Conservation (phyloP, 2,113 vertebrate genomes). For the Clinocottus analis region DNA sequence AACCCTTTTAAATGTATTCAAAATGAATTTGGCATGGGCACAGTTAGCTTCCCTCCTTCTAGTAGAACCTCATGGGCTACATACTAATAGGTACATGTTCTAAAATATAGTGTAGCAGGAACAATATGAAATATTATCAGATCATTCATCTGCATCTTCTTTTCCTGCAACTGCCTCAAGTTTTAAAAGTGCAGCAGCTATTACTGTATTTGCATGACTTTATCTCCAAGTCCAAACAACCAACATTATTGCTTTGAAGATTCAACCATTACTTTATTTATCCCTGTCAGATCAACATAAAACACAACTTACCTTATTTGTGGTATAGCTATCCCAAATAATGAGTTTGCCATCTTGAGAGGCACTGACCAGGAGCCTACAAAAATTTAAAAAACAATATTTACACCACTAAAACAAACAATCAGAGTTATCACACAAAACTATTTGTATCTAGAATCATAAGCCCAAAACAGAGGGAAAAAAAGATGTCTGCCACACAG, state of each 20-base stretch:
- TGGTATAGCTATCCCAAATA: slow-evolving; percentile 99
- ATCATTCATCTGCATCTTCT: not conserved
- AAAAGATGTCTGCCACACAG: not conserved
- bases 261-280: not conserved
- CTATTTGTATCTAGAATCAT: slow-evolving; percentile 21
- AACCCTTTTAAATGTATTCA: slow-evolving; percentile 18
- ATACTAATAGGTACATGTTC: not conserved
- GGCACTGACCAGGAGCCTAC: slow-evolving; percentile 97
- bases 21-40: slow-evolving; percentile 6
- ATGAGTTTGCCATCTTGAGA: slow-evolving; percentile 99
- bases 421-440: not conserved
- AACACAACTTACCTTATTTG: slow-evolving; percentile 91
- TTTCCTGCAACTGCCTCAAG: not conserved
- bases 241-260: not conserved
- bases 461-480: not conserved
- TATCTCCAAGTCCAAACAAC: not conserved
- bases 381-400: slow-evolving; percentile 23
- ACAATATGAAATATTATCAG: slow-evolving; percentile 5
- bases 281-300: not conserved
- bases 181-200: not conserved
- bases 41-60: slow-evolving; percentile 3
- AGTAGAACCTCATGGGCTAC: not conserved
- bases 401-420: not conserved
- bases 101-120: not conserved
- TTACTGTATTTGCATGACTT: slow-evolving; percentile 4